These are phyloP conservation scores for Aegypius monachus DNA, from an alignment of 2,113 vertebrate genomes.

Conservation along the genomic window DNA sequence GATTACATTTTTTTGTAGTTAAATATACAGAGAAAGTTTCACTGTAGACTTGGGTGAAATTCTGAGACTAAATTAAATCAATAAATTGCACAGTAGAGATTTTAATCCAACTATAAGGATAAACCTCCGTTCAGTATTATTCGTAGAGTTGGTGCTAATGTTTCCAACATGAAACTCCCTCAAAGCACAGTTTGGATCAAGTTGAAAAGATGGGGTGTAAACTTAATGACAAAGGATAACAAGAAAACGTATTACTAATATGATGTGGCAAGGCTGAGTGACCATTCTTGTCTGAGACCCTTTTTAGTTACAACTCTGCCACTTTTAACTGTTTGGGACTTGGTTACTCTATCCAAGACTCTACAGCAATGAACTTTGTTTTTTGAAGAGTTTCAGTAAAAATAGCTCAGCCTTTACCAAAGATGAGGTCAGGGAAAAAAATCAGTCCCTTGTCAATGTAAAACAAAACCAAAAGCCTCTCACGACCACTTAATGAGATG, in stretches of 20 bases:
- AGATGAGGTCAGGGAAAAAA: not conserved
- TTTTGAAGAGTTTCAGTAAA: not conserved
- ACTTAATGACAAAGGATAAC: not conserved
- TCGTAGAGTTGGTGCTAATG: not conserved
- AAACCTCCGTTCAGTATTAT: not conserved
- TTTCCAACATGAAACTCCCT: not conserved
- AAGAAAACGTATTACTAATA: not conserved
- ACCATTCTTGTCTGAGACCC: not conserved
- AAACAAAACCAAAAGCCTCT: not conserved
- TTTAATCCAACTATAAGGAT: not conserved
- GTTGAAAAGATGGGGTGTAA: not conserved
- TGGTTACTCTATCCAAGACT: not conserved
- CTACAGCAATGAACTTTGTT: not conserved
- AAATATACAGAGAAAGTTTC: not conserved
- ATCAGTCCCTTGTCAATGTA: not conserved
- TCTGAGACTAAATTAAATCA: not conserved
- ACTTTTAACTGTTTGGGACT: not conserved
- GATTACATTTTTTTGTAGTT: not conserved
- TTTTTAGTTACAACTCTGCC: not conserved
- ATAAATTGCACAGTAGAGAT: not conserved
- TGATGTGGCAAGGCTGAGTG: rapidly evolving
- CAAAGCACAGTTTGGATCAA: not conserved
- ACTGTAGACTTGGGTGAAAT: not conserved
- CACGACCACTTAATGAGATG: not conserved
- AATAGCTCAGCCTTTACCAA: not conserved